A percentile compares a stretch with the other conserved stretches of the same genome.
Evolutionary conservation across 1,140 invertebrate species (phyloP).

Genomic region (Drosophila sp.): DNA sequence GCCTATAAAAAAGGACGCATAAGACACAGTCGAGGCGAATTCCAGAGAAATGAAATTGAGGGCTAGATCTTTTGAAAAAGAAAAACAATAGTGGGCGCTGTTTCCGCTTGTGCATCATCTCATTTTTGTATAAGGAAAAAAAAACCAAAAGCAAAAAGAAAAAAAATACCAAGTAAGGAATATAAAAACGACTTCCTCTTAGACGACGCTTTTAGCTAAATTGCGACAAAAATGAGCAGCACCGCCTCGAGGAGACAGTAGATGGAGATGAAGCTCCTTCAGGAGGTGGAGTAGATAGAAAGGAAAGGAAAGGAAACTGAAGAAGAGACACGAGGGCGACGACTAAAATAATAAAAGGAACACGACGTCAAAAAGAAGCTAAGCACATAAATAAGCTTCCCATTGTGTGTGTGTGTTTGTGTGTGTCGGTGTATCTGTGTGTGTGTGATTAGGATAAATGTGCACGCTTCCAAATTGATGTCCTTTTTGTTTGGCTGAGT

Average conservation of each 20-base stretch:
- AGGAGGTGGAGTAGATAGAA: background rate
- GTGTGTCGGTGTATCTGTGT: constrained; percentile 26
- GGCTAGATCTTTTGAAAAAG: constrained; percentile 10
- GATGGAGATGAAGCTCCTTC: background rate
- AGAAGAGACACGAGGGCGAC: constrained; percentile 18
- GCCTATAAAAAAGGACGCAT: background rate
- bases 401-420: constrained; percentile 24
- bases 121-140: constrained; percentile 35
- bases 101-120: constrained; percentile 29
- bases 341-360: constrained; percentile 80
- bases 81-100: constrained; percentile 34
- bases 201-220: constrained; percentile 80
- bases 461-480: constrained; percentile 75
- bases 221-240: constrained; percentile 79
- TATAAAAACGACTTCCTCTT: constrained; percentile 80
- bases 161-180: constrained; percentile 40
- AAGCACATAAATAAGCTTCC: constrained; percentile 73
- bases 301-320: background rate
- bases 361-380: constrained; percentile 68
- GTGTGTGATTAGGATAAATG: constrained; percentile 79
- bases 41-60: constrained; percentile 5
- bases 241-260: constrained; percentile 22
- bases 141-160: constrained; percentile 25
- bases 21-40: background rate
- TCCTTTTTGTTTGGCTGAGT: constrained; percentile 26